Conservation (phyloP, 1,140 invertebrate genomes). For the Ephestia elutella region DNA sequence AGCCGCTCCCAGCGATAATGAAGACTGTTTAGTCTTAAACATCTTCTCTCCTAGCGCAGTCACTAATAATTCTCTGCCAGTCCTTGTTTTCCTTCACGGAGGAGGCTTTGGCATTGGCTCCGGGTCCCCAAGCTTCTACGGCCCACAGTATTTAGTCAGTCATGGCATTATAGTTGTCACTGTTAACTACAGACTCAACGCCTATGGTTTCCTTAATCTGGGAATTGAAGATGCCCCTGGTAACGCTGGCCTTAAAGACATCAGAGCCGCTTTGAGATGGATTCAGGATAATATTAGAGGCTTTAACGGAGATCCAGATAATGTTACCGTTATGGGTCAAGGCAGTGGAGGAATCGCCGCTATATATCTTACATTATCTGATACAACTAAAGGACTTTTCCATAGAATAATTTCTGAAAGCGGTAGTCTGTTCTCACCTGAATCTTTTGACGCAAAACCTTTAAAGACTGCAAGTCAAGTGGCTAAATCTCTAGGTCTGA, state of each 20-base stretch:
- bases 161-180: slow-evolving; percentile 75
- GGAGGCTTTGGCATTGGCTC: slow-evolving; percentile 76
- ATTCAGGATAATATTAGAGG: slow-evolving; percentile 76
- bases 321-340: slow-evolving; percentile 78
- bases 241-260: slow-evolving; percentile 72
- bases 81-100: slow-evolving; percentile 80
- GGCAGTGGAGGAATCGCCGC: slow-evolving; percentile 77
- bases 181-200: slow-evolving; percentile 75
- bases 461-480: slow-evolving; percentile 51
- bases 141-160: slow-evolving; percentile 71
- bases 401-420: slow-evolving; percentile 68
- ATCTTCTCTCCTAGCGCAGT: slow-evolving; percentile 71
- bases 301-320: slow-evolving; percentile 80
- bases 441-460: slow-evolving; percentile 51
- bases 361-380: slow-evolving; percentile 75
- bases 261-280: slow-evolving; percentile 79
- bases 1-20: slow-evolving; percentile 49
- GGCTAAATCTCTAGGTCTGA: slow-evolving; percentile 51
- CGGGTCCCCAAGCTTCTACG: slow-evolving; percentile 68
- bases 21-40: slow-evolving; percentile 79
- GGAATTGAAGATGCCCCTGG: slow-evolving; percentile 68
- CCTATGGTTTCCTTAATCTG: slow-evolving; percentile 80
- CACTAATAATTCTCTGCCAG: slow-evolving; percentile 62
- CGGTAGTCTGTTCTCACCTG: slow-evolving; percentile 47
- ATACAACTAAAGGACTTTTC: slow-evolving; percentile 76